phyloP scores from a whole-genome alignment of 1,140 invertebrate species.

The Eumeta japonica region DNA sequence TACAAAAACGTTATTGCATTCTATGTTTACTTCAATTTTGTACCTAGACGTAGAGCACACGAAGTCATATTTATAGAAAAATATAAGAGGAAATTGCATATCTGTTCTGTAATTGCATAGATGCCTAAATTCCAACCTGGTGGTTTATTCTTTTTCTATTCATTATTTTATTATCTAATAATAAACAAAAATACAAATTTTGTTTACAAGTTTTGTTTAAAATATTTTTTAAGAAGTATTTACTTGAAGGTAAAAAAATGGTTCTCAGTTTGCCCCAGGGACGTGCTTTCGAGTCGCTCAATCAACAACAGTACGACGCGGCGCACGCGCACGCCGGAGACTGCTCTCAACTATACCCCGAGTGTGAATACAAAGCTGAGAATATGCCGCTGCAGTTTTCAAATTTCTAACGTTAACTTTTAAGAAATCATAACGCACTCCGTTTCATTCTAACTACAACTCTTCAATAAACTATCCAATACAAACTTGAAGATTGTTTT shows the following conservation, averaged over 20 bases:
- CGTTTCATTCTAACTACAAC: not conserved
- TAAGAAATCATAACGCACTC: not conserved
- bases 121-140: too few species aligned
- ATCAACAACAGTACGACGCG: slow-evolving; percentile 33
- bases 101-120: too few species aligned
- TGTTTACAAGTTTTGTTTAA: slow-evolving; percentile 1
- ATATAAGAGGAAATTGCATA: too few species aligned
- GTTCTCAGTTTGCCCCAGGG: slow-evolving; percentile 36
- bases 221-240: not conserved
- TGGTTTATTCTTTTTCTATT: too few species aligned
- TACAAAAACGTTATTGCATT: too few species aligned
- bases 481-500: slow-evolving; percentile 14
- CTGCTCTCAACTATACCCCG: slow-evolving; percentile 27
- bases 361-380: too few species aligned
- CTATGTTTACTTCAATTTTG: too few species aligned
- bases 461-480: slow-evolving; percentile 5
- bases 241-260: too few species aligned
- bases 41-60: too few species aligned
- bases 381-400: not conserved
- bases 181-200: too few species aligned
- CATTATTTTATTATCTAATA: too few species aligned
- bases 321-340: slow-evolving; percentile 26
- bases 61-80: too few species aligned
- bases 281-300: slow-evolving; percentile 16
- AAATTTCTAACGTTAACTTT: slow-evolving; percentile 6